phyloP scores from a whole-genome alignment of 1,140 invertebrate species.

The Aphis craccivora region DNA sequence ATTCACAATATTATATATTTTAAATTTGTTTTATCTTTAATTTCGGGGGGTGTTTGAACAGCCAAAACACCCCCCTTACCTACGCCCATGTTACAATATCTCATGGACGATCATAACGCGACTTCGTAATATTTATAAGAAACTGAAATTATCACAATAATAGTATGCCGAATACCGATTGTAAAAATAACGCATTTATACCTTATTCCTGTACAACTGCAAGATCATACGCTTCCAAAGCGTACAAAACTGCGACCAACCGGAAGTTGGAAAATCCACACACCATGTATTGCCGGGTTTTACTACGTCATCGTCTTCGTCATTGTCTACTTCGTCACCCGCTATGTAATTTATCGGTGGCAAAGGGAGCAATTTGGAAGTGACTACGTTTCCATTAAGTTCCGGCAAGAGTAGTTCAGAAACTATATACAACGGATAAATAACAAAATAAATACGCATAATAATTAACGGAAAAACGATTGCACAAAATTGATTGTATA shows the following conservation, averaged over 20 bases:
- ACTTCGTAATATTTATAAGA: not conserved
- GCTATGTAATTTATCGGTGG: conserved; percentile 48
- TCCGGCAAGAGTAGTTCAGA: not conserved
- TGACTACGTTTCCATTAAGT: conserved; percentile 15
- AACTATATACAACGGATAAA: not conserved
- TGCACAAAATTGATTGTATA: not conserved
- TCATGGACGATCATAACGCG: not conserved
- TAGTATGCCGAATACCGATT: too few relatives aligned
- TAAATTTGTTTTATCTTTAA: too few relatives aligned
- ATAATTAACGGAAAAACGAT: not conserved
- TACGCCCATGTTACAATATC: not conserved
- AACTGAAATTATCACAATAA: not conserved
- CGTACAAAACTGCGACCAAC: conserved; percentile 63
- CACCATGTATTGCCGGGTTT: conserved; percentile 42
- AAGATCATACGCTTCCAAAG: conserved; percentile 63
- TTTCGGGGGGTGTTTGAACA: too few relatives aligned
- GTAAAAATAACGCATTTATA: conserved; percentile 39
- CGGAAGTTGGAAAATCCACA: conserved; percentile 61
- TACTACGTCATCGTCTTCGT: not conserved
- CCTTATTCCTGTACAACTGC: conserved; percentile 64
- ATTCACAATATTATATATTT: too few relatives aligned
- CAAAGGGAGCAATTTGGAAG: conserved; percentile 36
- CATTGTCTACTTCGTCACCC: not conserved
- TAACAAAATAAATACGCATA: not conserved
- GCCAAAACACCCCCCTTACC: too few relatives aligned